These are phyloP conservation scores for Oncorhynchus clarkii DNA, from an alignment of 2,113 vertebrate species.

Conservation along the genomic window DNA sequence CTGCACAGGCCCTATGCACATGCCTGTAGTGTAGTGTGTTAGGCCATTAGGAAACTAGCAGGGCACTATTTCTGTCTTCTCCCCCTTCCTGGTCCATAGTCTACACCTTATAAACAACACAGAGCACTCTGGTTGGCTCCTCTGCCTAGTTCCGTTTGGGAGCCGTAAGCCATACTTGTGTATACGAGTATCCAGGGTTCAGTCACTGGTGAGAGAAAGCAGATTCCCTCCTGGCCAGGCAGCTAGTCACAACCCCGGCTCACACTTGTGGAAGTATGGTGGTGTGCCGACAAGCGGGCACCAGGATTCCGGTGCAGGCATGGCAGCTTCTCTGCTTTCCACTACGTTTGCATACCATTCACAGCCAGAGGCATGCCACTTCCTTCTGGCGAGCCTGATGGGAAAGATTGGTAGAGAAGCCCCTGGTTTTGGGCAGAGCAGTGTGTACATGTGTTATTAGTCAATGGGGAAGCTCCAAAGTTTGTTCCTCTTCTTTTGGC, in stretches of 20 bases:
- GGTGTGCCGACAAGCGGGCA: constrained; percentile 31
- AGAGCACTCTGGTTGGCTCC: background rate
- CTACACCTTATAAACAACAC: background rate
- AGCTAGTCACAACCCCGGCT: constrained; percentile 18
- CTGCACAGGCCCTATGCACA: background rate
- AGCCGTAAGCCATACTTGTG: background rate
- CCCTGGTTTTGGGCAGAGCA: constrained; percentile 43
- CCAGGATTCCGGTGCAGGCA: constrained; percentile 14
- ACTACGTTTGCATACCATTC: constrained; percentile 28
- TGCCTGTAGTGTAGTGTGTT: background rate
- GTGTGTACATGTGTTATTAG: constrained; percentile 43
- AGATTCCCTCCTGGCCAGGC: background rate
- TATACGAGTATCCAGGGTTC: background rate
- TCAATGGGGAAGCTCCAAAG: constrained; percentile 64
- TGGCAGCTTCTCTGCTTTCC: constrained; percentile 27
- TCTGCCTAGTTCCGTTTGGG: background rate
- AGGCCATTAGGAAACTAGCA: no score
- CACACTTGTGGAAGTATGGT: constrained; percentile 1
- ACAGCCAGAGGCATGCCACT: constrained; percentile 60
- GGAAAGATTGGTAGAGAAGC: constrained; percentile 60
- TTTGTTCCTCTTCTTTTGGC: constrained; percentile 61
- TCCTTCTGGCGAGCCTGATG: constrained; percentile 61
- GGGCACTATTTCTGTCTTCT: background rate
- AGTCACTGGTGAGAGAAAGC: constrained; percentile 37
- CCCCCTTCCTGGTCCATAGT: background rate